phyloP scores from a whole-genome alignment of 2,888 invertebrate genomes.

The Chouioia cunea region DNA sequence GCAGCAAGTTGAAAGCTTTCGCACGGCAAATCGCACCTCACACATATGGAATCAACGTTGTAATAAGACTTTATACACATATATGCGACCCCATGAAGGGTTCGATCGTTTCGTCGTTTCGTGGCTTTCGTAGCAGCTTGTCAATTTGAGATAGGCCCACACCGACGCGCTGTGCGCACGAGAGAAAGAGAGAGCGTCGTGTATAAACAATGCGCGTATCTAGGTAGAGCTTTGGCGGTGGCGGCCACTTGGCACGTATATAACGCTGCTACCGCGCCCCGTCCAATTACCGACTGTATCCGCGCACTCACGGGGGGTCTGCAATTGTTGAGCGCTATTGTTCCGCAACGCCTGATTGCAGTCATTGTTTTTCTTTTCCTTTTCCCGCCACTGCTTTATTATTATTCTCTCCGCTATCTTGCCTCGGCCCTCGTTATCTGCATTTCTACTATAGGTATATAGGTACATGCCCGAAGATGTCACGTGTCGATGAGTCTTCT shows the following conservation, averaged over 20 bases:
- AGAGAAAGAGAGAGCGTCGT: conserved; percentile 48
- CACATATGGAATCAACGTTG: no score
- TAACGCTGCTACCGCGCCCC: conserved; percentile 51
- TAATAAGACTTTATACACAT: no score
- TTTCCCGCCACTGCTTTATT: background rate
- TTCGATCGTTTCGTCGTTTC: conserved; percentile 30
- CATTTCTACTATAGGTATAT: no score
- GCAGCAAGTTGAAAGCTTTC: background rate
- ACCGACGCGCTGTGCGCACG: background rate
- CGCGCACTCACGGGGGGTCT: conserved; percentile 62
- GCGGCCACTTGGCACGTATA: conserved; percentile 66
- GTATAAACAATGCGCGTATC: conserved; percentile 64
- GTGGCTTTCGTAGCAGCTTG: conserved; percentile 36
- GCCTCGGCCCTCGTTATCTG: no score
- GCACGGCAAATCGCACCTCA: no score
- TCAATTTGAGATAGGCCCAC: conserved; percentile 20
- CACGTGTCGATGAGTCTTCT: conserved; percentile 9
- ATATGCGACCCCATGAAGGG: background rate
- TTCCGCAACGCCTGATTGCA: conserved; percentile 64
- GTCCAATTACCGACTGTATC: conserved; percentile 67
- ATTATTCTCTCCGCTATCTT: background rate
- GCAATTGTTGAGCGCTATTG: conserved; percentile 58
- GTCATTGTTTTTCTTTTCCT: conserved; percentile 61
- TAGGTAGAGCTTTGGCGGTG: conserved; percentile 57
- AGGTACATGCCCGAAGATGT: conserved; percentile 17